Percentiles rank a stretch among this genome's conserved stretches.
These are phyloP conservation scores for Rafetus swinhoei DNA, from an alignment of 2,113 vertebrate species.

Conservation along the genomic window DNA sequence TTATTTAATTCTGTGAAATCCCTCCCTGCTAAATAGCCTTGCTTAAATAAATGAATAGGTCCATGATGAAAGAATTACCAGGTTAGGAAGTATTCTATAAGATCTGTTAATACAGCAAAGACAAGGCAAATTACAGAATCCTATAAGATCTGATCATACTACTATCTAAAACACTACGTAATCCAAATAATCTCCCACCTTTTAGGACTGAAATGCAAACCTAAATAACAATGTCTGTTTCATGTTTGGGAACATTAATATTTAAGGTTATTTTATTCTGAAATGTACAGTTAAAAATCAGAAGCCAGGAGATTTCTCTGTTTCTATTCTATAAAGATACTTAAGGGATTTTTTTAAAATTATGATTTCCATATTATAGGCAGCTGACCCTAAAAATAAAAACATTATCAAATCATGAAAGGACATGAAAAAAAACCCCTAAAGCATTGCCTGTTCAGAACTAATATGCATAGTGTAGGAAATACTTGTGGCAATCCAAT, in stretches of 20 bases:
- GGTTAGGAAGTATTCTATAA: background rate
- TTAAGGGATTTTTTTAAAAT: background rate
- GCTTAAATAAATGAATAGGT: background rate
- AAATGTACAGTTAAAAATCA: background rate
- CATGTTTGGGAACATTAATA: background rate
- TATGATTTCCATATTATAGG: background rate
- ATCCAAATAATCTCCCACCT: background rate
- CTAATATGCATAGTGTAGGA: slow-evolving; percentile 25
- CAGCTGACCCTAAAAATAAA: background rate
- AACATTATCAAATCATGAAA: background rate
- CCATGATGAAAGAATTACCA: background rate
- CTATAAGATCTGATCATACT: slow-evolving; percentile 12
- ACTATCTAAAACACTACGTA: background rate
- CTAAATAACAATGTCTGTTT: background rate
- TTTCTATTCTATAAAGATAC: background rate
- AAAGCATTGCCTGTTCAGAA: background rate
- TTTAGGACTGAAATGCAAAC: background rate
- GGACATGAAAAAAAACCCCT: background rate
- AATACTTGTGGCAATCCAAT: background rate
- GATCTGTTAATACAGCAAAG: background rate
- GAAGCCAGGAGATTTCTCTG: background rate
- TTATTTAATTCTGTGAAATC: slow-evolving; percentile 8
- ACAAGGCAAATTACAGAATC: background rate
- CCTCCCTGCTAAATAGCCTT: background rate
- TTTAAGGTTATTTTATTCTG: slow-evolving; percentile 4